Evolutionary conservation across 2,888 invertebrate genomes (phyloP), one percentile per base, ranked within the genome.

Genomic region (Limnephilus lunatus): DNA sequence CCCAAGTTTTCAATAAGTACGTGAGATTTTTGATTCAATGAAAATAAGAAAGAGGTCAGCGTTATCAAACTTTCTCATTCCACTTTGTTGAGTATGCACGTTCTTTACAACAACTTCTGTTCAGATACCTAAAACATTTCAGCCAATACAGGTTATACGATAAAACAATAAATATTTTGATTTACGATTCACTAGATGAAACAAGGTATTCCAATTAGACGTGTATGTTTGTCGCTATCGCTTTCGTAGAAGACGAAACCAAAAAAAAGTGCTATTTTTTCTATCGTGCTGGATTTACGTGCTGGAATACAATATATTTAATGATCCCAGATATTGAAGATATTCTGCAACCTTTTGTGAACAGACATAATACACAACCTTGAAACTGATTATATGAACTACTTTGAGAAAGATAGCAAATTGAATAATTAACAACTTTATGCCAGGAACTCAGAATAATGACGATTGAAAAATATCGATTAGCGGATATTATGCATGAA

Each of bases 41-140:
- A 80, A 90, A 91, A 68, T 83, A 88, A 53, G 82, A 91, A 91
- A 88, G 91, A 81, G 91, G 91, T 89, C 91, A 91, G 83, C 88
- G 89, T 25, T 91, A 91, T 91, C 88, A 89, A 91, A 91, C 91
- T 91, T 91, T 91, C 91, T 91, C 91, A 88, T 88, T 91, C 80
- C 68, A 35, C 90, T 44, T 90, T 31, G 85, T 90, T 31, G 85
- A 25, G 82, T 30, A 90, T 82, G 82, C 81, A 81, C 44, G 90
- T 81, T 81, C 44, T 68, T 68, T 68, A 68, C 68, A 53, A 19
- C 53, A 68, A 68, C 68, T 68, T 68, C 68, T 68, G 68, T n/a
- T 68, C 68, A 68, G 68, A 68, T 68, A n/a, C 9, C 68, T 68
- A 9, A 68, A 25, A 68, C 9, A 68, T 68, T 68, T 68, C 2